phyloP scores from a whole-genome alignment of 2,113 vertebrate species.

The Heterotis niloticus region DNA sequence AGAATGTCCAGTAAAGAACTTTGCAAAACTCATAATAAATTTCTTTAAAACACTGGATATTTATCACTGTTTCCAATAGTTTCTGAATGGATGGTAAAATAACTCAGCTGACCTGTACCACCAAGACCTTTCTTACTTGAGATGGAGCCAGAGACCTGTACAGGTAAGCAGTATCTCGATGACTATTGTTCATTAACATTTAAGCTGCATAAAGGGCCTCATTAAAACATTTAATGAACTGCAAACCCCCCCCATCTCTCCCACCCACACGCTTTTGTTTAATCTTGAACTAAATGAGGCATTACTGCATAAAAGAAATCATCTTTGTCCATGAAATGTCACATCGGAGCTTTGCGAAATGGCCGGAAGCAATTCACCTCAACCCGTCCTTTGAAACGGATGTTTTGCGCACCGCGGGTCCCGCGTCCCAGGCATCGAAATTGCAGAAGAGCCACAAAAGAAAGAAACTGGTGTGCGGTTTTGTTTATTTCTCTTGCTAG shows the following conservation, averaged over 20 bases:
- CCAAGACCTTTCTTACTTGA: neutral
- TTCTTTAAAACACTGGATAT: neutral
- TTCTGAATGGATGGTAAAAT: neutral
- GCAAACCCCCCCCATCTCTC: conserved; percentile 53
- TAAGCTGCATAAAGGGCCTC: conserved; percentile 63
- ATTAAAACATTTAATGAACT: conserved; percentile 64
- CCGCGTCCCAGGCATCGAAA: conserved; percentile 5
- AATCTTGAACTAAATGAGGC: conserved; percentile 65
- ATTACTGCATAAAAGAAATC: conserved; percentile 55
- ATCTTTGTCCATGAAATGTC: conserved; percentile 51
- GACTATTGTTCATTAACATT: conserved; percentile 64
- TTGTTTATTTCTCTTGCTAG: neutral
- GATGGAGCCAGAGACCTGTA: conserved; percentile 27
- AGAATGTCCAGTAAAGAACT: neutral
- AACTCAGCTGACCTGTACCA: neutral
- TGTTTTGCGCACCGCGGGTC: conserved; percentile 11
- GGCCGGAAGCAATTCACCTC: conserved; percentile 44
- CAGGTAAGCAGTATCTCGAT: conserved; percentile 29
- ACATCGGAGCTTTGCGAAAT: conserved; percentile 40
- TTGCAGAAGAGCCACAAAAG: neutral
- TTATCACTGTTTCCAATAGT: conserved; percentile 10
- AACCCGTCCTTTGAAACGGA: conserved; percentile 33
- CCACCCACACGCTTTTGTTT: conserved; percentile 51
- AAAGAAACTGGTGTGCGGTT: neutral
- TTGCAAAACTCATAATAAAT: conserved; percentile 8